Base-by-base conservation (phyloP, 2,888 invertebrate genomes). In the Strigamia crassipes region DNA sequence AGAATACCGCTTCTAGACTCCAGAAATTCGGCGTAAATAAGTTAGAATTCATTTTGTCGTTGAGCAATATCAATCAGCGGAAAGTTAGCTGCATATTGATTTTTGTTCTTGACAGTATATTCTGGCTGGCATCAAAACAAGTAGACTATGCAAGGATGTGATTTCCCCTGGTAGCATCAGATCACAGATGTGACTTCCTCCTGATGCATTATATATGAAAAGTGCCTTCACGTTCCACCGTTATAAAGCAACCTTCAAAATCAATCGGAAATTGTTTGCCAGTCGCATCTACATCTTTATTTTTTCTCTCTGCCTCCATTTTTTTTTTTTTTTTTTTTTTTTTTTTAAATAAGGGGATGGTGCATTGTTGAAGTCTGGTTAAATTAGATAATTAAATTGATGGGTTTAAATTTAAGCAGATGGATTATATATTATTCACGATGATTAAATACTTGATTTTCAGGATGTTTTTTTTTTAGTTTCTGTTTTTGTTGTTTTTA, bases 111-210 rank as follows among this genome's bases (percentile, higher is more conserved):
- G n/a, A 56, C 56, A 56, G 18, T 56, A 56, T 56, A 56, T 56
- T 56, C 56, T 56, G n/a, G 56, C n/a, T 56, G 56, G 56, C 56
- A 56, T 56, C 56, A 56, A 56, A 56, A 56, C 56, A 56, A 56
- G 56, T 56, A 18, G 56, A 18, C 56, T 56, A 56, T 56, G 56
- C 56, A 56, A 15, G 56, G 56, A 56, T 18, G 56, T 56, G 56
- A 56, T 56, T 56, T 56, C 56, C 56, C 56, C 18, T 56, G 56
- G 56, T 56, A 18, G 56, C 56, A 56, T 56, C 56, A 56, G 56
- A 56, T 56, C 56, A 56, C 56, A 56, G 56, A 56, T 56, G 56
- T 56, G 56, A 56, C 56, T 56, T 56, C n/a, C 56, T 56, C 56
- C 56, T 18, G 56, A 56, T 56, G 56, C 56, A 56, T 56, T 56